Conservation (phyloP, 2,797 vertebrate genomes). For the Erithacus rubecula region DNA sequence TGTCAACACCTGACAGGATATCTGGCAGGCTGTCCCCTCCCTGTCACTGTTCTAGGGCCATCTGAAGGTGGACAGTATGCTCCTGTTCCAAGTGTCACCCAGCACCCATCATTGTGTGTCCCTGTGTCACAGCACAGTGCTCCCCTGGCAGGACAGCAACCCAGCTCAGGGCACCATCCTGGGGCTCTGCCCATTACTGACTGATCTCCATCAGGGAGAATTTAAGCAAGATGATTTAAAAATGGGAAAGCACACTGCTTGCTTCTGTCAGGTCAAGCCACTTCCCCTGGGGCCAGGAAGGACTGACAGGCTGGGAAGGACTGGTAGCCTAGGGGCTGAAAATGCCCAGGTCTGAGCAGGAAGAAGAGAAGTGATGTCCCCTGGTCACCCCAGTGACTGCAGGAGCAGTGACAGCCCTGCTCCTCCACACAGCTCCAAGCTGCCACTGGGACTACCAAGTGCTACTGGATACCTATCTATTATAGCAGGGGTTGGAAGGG, state of each 20-base stretch:
- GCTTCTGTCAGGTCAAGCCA: not conserved
- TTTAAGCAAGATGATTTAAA: not conserved
- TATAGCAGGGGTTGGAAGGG: not conserved
- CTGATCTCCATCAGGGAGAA: not conserved
- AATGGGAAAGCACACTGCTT: not conserved
- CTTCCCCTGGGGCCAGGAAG: not conserved
- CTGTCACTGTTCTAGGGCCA: not conserved
- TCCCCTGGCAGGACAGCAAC: accelerated
- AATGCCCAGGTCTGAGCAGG: not conserved
- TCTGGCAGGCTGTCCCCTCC: not conserved
- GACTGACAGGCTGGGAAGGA: not conserved
- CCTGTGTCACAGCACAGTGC: not conserved
- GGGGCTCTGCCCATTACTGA: not conserved
- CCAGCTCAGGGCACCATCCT: not conserved
- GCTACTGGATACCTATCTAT: not conserved
- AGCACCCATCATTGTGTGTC: accelerated
- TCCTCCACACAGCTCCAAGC: not conserved
- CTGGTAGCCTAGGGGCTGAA: not conserved
- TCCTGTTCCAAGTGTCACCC: not conserved
- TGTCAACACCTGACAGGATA: accelerated
- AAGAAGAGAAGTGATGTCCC: not conserved
- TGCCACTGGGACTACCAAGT: not conserved
- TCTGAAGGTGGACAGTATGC: not conserved
- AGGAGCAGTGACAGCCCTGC: not conserved
- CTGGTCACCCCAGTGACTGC: accelerated